phyloP scores from a whole-genome alignment of 2,888 invertebrate species.

The Drosophila quinaria region DNA sequence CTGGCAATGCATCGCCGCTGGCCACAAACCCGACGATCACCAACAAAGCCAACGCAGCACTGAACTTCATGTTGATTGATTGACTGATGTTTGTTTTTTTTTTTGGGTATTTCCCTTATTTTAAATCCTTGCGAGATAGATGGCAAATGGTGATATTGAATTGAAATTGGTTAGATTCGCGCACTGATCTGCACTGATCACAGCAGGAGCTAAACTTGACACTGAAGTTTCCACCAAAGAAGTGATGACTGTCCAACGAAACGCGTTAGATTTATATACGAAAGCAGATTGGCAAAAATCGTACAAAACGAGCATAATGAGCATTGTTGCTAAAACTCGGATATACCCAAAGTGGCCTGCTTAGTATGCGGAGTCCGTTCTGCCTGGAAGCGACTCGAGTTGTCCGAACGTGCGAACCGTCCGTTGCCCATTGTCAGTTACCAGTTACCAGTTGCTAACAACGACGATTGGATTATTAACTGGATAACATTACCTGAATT shows the following conservation, averaged over 20 bases:
- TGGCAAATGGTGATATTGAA: conserved; percentile 14
- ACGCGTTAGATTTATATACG: conserved; percentile 86
- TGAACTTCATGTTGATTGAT: conserved; percentile 75
- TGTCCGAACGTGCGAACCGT: conserved; percentile 57
- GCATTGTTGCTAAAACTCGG: conserved; percentile 63
- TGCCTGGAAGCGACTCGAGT: conserved; percentile 36
- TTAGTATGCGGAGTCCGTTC: conserved; percentile 74
- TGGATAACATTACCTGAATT: conserved; percentile 29
- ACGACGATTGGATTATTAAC: conserved; percentile 5
- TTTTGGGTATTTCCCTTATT: conserved; percentile 15
- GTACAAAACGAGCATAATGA: conserved; percentile 69
- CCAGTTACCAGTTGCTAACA: conserved; percentile 4
- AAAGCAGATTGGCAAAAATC: conserved; percentile 68
- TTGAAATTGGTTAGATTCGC: conserved; percentile 41
- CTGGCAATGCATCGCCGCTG: conserved; percentile 78
- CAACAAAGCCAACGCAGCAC: conserved; percentile 75
- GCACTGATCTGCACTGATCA: conserved; percentile 66
- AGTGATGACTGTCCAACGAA: conserved; percentile 83
- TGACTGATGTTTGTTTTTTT: conserved; percentile 5
- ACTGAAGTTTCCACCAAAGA: conserved; percentile 86
- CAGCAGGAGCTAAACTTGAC: conserved; percentile 86
- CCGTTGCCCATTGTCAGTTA: conserved; percentile 14
- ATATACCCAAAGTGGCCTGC: conserved; percentile 73
- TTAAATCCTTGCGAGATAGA: conserved; percentile 51
- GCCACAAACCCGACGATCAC: conserved; percentile 79